A percentile compares a stretch with the other conserved stretches of the same genome.
These are phyloP conservation scores for Macrobrachium rosenbergii DNA, from an alignment of 1,140 invertebrate species.

Conservation along the genomic window DNA sequence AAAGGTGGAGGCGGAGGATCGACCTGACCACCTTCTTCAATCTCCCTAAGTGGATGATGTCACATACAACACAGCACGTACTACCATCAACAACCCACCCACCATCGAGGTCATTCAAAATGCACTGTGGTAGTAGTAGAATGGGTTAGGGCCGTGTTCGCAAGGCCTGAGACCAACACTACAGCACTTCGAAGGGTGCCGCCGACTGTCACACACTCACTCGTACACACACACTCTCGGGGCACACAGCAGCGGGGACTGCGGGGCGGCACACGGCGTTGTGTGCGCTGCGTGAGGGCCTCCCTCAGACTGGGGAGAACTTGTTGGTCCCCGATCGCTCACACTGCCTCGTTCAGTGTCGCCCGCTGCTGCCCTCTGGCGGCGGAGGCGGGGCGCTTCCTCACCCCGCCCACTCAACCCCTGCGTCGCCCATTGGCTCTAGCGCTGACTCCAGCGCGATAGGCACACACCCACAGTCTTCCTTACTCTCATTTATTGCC, in stretches of 20 bases:
- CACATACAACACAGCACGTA: too few species aligned
- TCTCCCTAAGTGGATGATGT: too few species aligned
- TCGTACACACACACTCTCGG: background rate
- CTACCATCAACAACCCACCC: too few species aligned
- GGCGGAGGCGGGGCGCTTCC: constrained; percentile 28
- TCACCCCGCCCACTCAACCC: constrained; percentile 28
- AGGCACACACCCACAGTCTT: background rate
- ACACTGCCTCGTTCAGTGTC: constrained; percentile 37
- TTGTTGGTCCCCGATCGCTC: constrained; percentile 50
- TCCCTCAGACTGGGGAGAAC: constrained; percentile 61
- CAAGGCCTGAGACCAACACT: too few species aligned
- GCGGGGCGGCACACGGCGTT: constrained; percentile 59
- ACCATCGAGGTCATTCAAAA: too few species aligned
- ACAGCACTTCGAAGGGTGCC: too few species aligned
- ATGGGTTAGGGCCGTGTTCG: too few species aligned
- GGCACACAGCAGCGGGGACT: constrained; percentile 33
- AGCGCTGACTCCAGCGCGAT: constrained; percentile 30
- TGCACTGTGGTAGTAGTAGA: too few species aligned
- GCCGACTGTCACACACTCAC: too few species aligned
- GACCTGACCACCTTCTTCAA: too few species aligned
- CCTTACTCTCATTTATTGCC: constrained; percentile 60
- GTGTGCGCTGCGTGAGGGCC: constrained; percentile 59
- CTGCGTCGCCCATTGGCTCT: constrained; percentile 21
- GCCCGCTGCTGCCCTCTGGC: constrained; percentile 62
- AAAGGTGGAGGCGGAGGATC: too few species aligned